Evolutionary conservation across 23 tunicate genomes (phyloP).

Genomic region (Styela clava): DNA sequence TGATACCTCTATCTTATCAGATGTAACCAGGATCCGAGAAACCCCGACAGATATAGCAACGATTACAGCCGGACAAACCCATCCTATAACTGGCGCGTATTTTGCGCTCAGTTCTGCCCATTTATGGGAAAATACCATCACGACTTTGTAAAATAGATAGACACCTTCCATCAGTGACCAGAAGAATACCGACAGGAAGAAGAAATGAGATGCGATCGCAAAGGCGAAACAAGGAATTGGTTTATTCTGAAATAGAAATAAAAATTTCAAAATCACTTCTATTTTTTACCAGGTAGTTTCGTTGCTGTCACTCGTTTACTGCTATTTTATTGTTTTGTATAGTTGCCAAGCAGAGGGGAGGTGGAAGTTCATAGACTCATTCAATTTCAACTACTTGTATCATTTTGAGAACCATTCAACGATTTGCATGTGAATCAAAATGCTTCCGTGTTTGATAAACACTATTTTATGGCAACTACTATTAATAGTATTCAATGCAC

Average conservation of each 20-base stretch:
- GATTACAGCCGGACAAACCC: slow-evolving; percentile 50
- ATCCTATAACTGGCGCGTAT: slow-evolving; percentile 59
- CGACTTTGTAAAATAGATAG: slow-evolving; percentile 81
- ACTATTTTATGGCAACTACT: too few species aligned
- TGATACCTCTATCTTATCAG: too few species aligned
- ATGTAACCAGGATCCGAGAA: slow-evolving; percentile 23
- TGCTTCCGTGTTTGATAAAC: too few species aligned
- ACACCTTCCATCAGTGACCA: slow-evolving; percentile 85
- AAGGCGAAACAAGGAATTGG: slow-evolving; percentile 38
- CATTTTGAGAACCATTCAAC: too few species aligned
- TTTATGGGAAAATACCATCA: slow-evolving; percentile 58
- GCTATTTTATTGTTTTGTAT: neutral
- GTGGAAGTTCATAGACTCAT: too few species aligned
- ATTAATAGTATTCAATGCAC: too few species aligned
- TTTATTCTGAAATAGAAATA: slow-evolving; percentile 20
- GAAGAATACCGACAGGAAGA: slow-evolving; percentile 69
- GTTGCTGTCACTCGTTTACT: too few species aligned
- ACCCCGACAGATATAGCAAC: slow-evolving; percentile 35
- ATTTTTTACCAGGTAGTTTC: neutral
- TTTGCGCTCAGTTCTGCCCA: slow-evolving; percentile 45
- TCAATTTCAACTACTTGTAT: too few species aligned
- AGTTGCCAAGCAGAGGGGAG: too few species aligned
- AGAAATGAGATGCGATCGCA: slow-evolving; percentile 60
- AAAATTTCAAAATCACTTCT: neutral
- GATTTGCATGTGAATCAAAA: too few species aligned